Conservation (phyloP, 2,113 vertebrate species). For the Ploceus nigricollis region DNA sequence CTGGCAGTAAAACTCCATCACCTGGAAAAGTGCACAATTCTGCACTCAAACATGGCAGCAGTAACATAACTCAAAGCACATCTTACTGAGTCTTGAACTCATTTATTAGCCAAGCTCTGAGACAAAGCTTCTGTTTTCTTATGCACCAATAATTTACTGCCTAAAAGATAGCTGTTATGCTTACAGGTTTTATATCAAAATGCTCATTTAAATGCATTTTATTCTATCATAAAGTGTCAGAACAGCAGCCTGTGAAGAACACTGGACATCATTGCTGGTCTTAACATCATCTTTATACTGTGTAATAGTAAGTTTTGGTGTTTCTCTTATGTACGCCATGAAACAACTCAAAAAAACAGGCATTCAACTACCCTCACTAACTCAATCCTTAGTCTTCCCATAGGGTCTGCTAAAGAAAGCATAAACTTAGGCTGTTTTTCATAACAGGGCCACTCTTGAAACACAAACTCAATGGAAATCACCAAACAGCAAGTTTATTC, state of each 20-base stretch:
- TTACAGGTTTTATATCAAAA: background rate
- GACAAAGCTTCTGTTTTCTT: background rate
- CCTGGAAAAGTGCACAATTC: conserved; percentile 66
- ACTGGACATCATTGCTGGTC: background rate
- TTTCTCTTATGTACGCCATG: background rate
- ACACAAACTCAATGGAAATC: background rate
- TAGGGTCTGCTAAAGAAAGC: background rate
- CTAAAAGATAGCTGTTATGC: background rate
- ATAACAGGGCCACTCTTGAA: background rate
- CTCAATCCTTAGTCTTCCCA: background rate
- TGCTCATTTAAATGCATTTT: background rate
- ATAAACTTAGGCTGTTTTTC: background rate
- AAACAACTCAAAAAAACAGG: background rate
- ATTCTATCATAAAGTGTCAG: background rate
- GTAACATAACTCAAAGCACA: background rate
- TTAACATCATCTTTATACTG: background rate
- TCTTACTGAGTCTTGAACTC: background rate
- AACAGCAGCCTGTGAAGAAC: background rate
- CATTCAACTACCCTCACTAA: background rate
- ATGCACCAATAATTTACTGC: background rate
- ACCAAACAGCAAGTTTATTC: background rate
- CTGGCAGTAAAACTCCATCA: conserved; percentile 98
- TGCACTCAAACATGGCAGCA: background rate
- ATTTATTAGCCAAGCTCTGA: background rate
- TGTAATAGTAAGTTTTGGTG: background rate